phyloP scores from a whole-genome alignment of 2,888 invertebrate genomes.

The Polydesmus complanatus region DNA sequence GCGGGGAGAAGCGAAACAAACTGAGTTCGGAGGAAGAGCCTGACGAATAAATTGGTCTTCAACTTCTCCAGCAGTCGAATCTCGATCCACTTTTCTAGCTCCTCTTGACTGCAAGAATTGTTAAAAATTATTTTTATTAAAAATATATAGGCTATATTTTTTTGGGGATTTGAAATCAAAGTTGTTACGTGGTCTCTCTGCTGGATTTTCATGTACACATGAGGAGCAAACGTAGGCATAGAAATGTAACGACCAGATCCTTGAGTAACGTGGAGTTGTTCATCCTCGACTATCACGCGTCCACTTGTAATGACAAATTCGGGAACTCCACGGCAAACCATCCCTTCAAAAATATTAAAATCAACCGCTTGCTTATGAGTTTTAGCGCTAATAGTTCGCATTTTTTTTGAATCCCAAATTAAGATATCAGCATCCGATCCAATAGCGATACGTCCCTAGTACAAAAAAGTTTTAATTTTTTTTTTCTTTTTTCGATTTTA shows the following conservation, averaged over 20 bases:
- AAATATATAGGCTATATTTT: background rate
- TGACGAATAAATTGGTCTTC: background rate
- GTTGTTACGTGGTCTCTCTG: conserved; percentile 39
- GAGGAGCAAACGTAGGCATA: conserved; percentile 56
- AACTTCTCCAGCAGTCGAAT: conserved; percentile 26
- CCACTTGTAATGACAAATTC: conserved; percentile 85
- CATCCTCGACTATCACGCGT: conserved; percentile 80
- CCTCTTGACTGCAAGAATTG: conserved; percentile 24
- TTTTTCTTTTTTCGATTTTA: too few relatives aligned
- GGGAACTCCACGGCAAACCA: conserved; percentile 79
- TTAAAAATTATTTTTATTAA: background rate
- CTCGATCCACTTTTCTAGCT: conserved; percentile 30
- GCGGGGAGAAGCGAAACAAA: background rate
- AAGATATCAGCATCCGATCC: conserved; percentile 45
- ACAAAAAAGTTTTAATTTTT: background rate
- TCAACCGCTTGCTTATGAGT: conserved; percentile 39
- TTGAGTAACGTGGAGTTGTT: conserved; percentile 72
- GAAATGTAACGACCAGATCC: conserved; percentile 79
- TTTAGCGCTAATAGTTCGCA: conserved; percentile 36
- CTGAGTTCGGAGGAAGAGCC: background rate
- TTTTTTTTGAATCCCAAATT: conserved; percentile 38
- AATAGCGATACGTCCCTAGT: conserved; percentile 36
- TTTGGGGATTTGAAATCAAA: conserved; percentile 4
- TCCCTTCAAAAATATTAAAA: conserved; percentile 51
- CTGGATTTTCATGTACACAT: conserved; percentile 50